Evolutionary conservation across 37 sponge, comb jelly and placozoan genomes (phyloP).

Genomic region (Halisarca cf. caerulea): DNA sequence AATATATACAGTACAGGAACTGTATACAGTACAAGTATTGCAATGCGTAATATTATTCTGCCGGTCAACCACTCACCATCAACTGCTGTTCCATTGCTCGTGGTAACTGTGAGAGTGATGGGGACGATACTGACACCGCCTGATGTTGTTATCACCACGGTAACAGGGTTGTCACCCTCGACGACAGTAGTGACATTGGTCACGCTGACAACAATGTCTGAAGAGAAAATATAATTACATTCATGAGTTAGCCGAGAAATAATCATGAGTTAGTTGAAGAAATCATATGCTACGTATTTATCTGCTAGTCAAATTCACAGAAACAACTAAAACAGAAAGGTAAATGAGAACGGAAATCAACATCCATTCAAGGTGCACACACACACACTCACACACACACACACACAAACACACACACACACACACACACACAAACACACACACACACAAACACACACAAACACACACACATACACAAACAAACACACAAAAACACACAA

Average conservation of each 20-base stretch:
- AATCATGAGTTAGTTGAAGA: too few relatives aligned
- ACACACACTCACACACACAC: not conserved
- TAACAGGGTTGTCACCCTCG: not conserved
- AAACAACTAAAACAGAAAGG: too few relatives aligned
- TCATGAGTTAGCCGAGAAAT: too few relatives aligned
- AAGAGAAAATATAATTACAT: too few relatives aligned
- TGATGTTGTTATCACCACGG: not conserved
- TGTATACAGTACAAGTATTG: too few relatives aligned
- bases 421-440: constrained; percentile 10
- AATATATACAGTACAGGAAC: too few relatives aligned
- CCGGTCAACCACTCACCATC: constrained; percentile 20
- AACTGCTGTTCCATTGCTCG: not conserved
- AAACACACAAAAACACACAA: not conserved
- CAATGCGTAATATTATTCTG: too few relatives aligned
- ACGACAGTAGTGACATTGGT: not conserved
- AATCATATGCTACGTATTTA: too few relatives aligned
- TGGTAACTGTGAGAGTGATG: not conserved
- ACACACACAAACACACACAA: not conserved
- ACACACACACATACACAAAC: too few relatives aligned
- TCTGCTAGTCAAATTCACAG: too few relatives aligned
- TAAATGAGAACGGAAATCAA: too few relatives aligned
- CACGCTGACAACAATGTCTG: not conserved
- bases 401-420: not conserved
- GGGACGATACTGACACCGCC: not conserved
- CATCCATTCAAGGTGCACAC: too few relatives aligned